phyloP scores from a whole-genome alignment of 2,113 vertebrate genomes.

The Lonchura striata region DNA sequence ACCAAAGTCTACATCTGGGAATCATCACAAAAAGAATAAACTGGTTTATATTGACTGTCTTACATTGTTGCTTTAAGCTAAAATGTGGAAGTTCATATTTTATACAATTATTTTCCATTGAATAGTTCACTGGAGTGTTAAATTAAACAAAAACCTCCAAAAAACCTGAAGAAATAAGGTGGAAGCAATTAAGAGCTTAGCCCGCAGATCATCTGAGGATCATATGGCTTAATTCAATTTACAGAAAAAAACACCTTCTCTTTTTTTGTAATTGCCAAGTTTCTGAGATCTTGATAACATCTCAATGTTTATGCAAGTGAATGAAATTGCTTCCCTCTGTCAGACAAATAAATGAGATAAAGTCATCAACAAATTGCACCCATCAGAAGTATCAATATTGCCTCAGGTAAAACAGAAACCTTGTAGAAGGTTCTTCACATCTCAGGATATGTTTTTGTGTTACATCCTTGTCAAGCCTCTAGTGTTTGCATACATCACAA shows the following conservation, averaged over 20 bases:
- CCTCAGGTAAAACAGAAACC: not conserved
- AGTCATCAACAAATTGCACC: constrained; percentile 32
- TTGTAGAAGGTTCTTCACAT: not conserved
- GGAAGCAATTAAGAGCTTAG: constrained; percentile 44
- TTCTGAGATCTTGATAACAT: constrained; percentile 10
- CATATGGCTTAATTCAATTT: not conserved
- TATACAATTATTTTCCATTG: not conserved
- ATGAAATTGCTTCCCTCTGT: constrained; percentile 26
- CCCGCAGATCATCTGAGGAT: not conserved
- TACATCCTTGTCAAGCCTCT: not conserved
- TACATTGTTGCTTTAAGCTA: constrained; percentile 51
- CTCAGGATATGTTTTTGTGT: not conserved
- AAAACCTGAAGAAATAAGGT: constrained; percentile 34
- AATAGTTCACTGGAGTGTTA: constrained; percentile 62
- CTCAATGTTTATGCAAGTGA: constrained; percentile 18
- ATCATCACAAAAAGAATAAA: constrained; percentile 18
- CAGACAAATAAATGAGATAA: constrained; percentile 50
- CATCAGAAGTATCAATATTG: not conserved
- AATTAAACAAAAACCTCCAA: constrained; percentile 66
- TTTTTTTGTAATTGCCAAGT: not conserved
- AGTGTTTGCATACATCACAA: not conserved
- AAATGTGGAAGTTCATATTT: not conserved
- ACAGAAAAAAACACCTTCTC: not conserved
- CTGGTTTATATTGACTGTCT: constrained; percentile 36
- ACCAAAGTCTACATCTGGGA: not conserved